A percentile compares a stretch with the other conserved stretches of the same genome.
Conservation (phyloP, 2,113 vertebrate genomes). For the Semicossyphus pulcher region DNA sequence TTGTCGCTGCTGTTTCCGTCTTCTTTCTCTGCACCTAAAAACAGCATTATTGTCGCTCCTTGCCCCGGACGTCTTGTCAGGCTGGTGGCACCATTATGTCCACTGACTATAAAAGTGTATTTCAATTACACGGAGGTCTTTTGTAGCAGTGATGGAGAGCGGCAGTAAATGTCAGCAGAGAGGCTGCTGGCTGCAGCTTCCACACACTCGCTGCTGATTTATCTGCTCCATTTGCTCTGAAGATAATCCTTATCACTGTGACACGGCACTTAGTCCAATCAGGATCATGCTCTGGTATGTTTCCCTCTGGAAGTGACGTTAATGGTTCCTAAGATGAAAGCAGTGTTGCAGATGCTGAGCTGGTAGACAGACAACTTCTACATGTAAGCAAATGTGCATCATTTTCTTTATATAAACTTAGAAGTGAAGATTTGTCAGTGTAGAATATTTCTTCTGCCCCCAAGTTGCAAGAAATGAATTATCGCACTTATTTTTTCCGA, state of each 20-base stretch:
- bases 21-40: no score
- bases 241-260: constrained; percentile 29
- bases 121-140: constrained; percentile 15
- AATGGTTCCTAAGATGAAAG: not conserved
- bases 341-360: not conserved
- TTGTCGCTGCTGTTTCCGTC: no score
- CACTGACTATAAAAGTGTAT: constrained; percentile 16
- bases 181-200: constrained; percentile 14
- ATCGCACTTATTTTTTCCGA: no score
- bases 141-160: constrained; percentile 31
- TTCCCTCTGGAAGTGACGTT: constrained; percentile 2
- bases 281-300: constrained; percentile 9
- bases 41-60: no score
- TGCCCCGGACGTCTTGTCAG: not conserved
- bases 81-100: constrained; percentile 9
- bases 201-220: constrained; percentile 30
- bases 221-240: constrained; percentile 11
- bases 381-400: not conserved
- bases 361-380: not conserved
- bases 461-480: no score
- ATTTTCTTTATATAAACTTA: no score
- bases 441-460: no score
- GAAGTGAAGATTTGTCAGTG: no score
- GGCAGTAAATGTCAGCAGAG: constrained; percentile 32
- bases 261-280: constrained; percentile 28